Conservation (phyloP, 2,113 vertebrate genomes). For the Andinoacara biseriatus region DNA sequence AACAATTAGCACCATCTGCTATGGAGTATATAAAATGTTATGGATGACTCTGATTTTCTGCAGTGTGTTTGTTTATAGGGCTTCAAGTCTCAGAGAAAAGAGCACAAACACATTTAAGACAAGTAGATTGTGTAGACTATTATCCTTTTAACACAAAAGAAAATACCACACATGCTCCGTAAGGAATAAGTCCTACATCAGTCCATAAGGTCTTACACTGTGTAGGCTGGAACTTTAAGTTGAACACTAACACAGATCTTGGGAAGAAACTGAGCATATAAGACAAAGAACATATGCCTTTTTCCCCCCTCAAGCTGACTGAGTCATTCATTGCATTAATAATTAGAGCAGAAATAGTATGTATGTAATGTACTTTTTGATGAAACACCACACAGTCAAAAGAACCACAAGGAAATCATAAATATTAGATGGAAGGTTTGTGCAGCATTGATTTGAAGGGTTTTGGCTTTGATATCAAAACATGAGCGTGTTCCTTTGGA, state of each 20-base stretch:
- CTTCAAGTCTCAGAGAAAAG: neutral
- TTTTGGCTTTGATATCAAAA: constrained; percentile 39
- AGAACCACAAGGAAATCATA: constrained; percentile 2
- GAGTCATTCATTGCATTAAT: neutral
- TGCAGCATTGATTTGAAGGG: constrained; percentile 15
- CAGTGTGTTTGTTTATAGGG: neutral
- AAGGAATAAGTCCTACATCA: neutral
- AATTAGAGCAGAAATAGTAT: neutral
- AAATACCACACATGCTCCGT: neutral
- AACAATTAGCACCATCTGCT: constrained; percentile 25
- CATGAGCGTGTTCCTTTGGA: constrained; percentile 8
- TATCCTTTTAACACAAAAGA: neutral
- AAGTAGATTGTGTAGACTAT: neutral
- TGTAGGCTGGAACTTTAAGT: neutral
- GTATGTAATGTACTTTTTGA: neutral
- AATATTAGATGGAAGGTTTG: constrained; percentile 27
- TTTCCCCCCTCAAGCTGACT: neutral
- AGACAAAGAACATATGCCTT: neutral
- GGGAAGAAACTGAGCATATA: neutral
- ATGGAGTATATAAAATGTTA: neutral
- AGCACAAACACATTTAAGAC: neutral
- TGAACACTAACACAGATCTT: neutral
- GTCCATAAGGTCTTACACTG: neutral
- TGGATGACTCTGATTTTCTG: neutral
- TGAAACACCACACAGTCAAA: neutral